Evolutionary conservation across 2,888 invertebrate species (phyloP), one percentile per base, ranked within the genome.

Genomic region (Lasioglossum lativentre): DNA sequence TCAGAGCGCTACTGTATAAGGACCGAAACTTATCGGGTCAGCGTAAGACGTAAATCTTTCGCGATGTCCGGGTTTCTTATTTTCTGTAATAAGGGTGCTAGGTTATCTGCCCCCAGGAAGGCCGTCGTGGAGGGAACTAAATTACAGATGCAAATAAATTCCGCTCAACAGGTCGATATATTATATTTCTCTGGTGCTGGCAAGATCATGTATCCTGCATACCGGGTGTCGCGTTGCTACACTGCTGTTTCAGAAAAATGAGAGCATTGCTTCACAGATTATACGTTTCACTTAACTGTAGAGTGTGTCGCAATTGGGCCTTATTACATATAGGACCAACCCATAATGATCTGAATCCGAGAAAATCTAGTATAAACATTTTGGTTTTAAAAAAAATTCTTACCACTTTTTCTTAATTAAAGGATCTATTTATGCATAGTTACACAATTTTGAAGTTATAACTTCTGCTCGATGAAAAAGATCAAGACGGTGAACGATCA

Each of bases 71-170:
- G 38, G 52, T 38, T 71, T 75, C 47, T 73, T 83, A 80, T 85
- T 75, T 75, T 40, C n/a, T 63, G 71, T 78, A 72, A 82, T 82
- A 85, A 78, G 68, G 30, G 72, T 68, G 56, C 75, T 19, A 63
- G 78, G 42, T 76, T 77, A 79, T 38, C 27, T 42, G 23, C 56
- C 40, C 34, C 56, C 59, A 68, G 73, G 38, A 59, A 68, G 72
- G 70, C 3, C 45, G 40, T 19, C 23, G 66, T 16, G 70, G 63
- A 56, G 68, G 42, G 59, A 79, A 83, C 59, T 83, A 85, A 85
- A 85, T 85, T 83, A 74, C 47, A 76, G 56, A 75, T 68, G 71
- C 72, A 73, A 79, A 85, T 79, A 78, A 83, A 76, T 85, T 83
- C 73, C 70, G 83, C 59, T 79, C 78, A 85, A 83, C 78, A 78